Evolutionary conservation across 1,140 invertebrate genomes (phyloP), one percentile per base, ranked within the genome.

Genomic region (Drosophila pallidifrons): DNA sequence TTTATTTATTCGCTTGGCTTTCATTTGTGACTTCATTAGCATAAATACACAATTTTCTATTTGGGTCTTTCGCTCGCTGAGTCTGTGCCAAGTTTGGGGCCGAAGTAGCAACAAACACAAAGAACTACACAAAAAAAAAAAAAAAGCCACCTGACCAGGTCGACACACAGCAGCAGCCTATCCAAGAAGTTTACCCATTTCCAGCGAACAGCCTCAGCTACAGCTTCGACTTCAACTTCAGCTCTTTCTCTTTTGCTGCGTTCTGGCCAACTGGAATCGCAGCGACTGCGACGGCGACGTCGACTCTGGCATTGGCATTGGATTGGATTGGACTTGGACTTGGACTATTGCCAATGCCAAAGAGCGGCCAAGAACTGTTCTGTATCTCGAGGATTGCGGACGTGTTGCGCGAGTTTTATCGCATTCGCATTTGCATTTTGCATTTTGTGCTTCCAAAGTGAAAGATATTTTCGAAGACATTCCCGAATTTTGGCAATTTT

Each of bases 321-420:
- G 20, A 25, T 25, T 25, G 30, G 8, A 32, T 68, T n/a, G 11
- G 66, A 60, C 43, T 45, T n/a, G 11, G 66, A 60, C 43, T 45
- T 30, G 15, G 57, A 75, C 72, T 70, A 41, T 57, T 63, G 15
- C 11, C 66, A 43, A 41, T 58, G 66, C 28, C 30, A 15, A n/a
- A 46, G 49, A 60, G 52, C 47, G 45, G 38, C 65, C 49, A 75
- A 78, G 76, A 78, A 78, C 55, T 30, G 72, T 78, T 78, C 72
- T 75, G 72, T 30, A 58, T 60, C 49, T 78, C 66, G 76, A 65
- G 76, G 35, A 61, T 60, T 58, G 76, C 76, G 65, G 76, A 78
- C 76, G 76, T 78, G 72, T 75, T 41, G 60, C 28, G 20, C 13
- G n/a, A 8, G 4, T 8, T 35, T 32, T 25, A 3, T 25, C 32